Percentiles rank a stretch among this genome's conserved stretches.
Evolutionary conservation across 2,113 vertebrate genomes (phyloP).

Genomic region (Stegostoma tigrinum): DNA sequence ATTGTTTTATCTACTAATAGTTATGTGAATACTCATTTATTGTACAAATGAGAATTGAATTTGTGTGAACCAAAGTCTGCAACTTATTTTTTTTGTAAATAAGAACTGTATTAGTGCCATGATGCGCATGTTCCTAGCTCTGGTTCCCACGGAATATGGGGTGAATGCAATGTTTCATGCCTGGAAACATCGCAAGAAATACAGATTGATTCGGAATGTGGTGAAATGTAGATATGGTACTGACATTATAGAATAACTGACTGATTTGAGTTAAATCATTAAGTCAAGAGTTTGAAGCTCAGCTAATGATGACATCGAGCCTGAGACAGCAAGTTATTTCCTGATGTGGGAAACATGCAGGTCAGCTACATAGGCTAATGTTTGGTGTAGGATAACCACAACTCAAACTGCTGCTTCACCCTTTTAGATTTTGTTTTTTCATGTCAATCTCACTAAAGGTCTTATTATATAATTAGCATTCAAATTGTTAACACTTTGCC

Average conservation of each 20-base stretch:
- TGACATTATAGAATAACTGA: not conserved
- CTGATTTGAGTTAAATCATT: too few relatives aligned
- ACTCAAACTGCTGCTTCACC: not conserved
- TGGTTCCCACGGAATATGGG: not conserved
- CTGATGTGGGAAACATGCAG: not conserved
- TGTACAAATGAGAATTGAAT: not conserved
- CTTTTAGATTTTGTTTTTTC: not conserved
- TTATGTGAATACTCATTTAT: not conserved
- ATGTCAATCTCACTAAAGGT: not conserved
- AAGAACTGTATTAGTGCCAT: not conserved
- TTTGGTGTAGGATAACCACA: not conserved
- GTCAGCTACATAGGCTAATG: not conserved
- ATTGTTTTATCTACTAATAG: not conserved
- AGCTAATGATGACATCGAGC: too few relatives aligned
- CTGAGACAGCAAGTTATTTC: not conserved
- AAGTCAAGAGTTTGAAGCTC: too few relatives aligned
- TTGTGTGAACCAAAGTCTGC: not conserved
- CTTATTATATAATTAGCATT: not conserved
- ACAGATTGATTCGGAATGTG: not conserved
- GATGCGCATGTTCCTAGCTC: not conserved
- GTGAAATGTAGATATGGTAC: not conserved
- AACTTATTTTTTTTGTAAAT: not conserved
- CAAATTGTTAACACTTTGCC: not conserved
- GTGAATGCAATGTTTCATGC: not conserved
- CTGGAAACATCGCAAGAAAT: not conserved